Evolutionary conservation across 2,888 invertebrate species (phyloP).

Genomic region (Arge pagana): DNA sequence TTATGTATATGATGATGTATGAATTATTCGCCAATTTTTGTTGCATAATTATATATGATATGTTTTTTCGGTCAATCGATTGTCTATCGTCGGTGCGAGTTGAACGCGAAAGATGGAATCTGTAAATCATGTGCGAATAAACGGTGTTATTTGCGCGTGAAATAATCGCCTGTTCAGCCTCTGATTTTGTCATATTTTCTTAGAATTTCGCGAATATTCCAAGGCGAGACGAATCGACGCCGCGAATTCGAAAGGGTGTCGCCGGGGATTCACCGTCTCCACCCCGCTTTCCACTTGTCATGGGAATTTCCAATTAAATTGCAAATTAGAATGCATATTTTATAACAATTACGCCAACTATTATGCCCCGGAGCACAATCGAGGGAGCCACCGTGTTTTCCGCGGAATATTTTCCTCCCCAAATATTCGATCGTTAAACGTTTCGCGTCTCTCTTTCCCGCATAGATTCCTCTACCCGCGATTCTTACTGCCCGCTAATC

Average conservation of each 20-base stretch:
- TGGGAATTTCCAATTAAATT: conserved; percentile 45
- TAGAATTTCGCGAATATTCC: too few relatives aligned
- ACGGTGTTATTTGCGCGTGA: too few relatives aligned
- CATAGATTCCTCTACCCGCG: conserved; percentile 12
- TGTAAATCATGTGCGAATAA: too few relatives aligned
- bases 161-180: too few relatives aligned
- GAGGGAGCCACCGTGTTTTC: neutral
- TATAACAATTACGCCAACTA: conserved; percentile 23
- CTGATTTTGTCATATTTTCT: too few relatives aligned
- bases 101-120: too few relatives aligned
- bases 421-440: too few relatives aligned
- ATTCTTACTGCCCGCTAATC: conserved; percentile 28
- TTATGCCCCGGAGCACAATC: conserved; percentile 1
- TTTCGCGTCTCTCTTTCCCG: conserved; percentile 2
- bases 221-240: conserved; percentile 4
- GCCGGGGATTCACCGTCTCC: neutral
- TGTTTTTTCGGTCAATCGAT: too few relatives aligned
- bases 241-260: conserved; percentile 2
- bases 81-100: too few relatives aligned
- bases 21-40: too few relatives aligned
- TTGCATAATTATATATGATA: too few relatives aligned
- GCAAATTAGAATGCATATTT: conserved; percentile 48
- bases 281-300: neutral
- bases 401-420: neutral
- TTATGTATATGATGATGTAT: too few relatives aligned